Evolutionary conservation across 23 tunicate species (phyloP), one percentile per base, ranked within the genome.

Genomic region (Botrylloides violaceus): DNA sequence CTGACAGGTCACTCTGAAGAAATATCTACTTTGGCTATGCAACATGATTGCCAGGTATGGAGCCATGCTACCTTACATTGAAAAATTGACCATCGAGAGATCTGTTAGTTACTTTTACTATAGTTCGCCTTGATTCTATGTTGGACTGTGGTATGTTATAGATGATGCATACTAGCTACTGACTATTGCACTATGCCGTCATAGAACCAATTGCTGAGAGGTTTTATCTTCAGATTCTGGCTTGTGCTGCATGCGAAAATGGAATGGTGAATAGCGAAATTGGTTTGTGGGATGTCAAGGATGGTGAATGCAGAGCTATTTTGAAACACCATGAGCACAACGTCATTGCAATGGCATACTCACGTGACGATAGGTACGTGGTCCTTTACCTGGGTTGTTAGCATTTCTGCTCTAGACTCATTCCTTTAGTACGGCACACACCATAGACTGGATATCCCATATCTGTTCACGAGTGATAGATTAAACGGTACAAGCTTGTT

Each of bases 291-390:
- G 85, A 83, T 59, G 75, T 85, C 29, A 19, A 75, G 4, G 43
- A 81, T 34, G 75, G 58, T 15, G 12, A 33, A 36, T 80, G 85
- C 49, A 73, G 70, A 0, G 86, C 90, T 33, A 66, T 61, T 25
- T 36, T 90, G 32, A 76, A 75, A 57, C 82, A 79, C 49, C 85
- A 90, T 70, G 89, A 83, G 15, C 58, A 83, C 68, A 80, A 79
- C 47, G 65, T 90, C 50, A 75, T 90, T 33, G 59, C 61, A 23
- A 59, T 90, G 62, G 79, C 77, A 0, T 83, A 75, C 27, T 83
- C 97, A 23, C 73, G 83, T n/a, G 90, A 90, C 74, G 97, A 90
- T 66, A 73, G 86, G 97, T 90, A 4, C 18, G 32, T 3, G 28
- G 25, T 37, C 37, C 26, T 66, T n/a, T n/a, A n/a, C n/a, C n/a